These are phyloP conservation scores for Oikopleura vanhoeffeni DNA, from an alignment of 23 tunicate genomes.

Conservation along the genomic window DNA sequence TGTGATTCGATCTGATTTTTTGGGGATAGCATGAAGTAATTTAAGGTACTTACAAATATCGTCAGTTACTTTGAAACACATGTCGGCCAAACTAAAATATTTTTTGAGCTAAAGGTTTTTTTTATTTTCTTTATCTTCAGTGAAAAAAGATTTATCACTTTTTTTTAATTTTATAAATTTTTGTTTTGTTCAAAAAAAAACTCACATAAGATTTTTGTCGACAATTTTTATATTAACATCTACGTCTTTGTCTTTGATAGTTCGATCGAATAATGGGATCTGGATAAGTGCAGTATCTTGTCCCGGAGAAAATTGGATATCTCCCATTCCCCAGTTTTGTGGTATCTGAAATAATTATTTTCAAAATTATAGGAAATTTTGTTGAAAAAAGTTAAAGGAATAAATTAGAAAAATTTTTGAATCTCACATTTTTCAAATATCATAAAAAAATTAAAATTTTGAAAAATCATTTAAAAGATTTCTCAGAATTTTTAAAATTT, in stretches of 20 bases:
- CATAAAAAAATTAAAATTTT: no score
- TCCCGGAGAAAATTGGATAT: not conserved
- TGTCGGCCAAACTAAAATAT: not conserved
- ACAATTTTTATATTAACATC: not conserved
- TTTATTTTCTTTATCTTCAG: no score
- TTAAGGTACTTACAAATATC: conserved; percentile 8
- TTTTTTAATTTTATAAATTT: not conserved
- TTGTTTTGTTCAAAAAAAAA: not conserved
- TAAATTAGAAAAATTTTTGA: no score
- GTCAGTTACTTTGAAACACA: not conserved
- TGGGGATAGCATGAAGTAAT: no score
- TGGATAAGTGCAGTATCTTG: not conserved
- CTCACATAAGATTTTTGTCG: not conserved
- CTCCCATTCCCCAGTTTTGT: conserved; percentile 8
- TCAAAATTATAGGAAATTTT: no score
- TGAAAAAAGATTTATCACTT: no score
- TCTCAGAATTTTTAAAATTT: no score
- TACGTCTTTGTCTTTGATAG: not conserved
- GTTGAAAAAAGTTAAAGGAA: no score
- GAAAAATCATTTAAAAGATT: no score
- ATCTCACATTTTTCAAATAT: no score
- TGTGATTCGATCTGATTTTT: no score
- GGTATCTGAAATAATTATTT: not conserved
- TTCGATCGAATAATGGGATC: not conserved
- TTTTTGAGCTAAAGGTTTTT: not conserved